phyloP scores from a whole-genome alignment of 2,888 invertebrate genomes.

The Thecophora atra region DNA sequence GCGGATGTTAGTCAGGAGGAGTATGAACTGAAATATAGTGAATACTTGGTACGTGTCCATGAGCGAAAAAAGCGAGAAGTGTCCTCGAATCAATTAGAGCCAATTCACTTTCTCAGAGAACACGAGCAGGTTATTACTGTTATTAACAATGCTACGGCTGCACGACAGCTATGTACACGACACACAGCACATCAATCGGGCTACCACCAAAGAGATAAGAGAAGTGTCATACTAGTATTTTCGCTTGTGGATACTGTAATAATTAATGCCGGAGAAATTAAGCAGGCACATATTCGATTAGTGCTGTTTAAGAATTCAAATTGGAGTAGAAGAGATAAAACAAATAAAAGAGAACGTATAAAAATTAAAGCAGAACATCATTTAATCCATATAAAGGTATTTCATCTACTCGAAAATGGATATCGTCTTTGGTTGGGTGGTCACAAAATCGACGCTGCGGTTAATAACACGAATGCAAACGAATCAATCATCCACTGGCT shows the following conservation, averaged over 20 bases:
- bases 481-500: constrained; percentile 69
- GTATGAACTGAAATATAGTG: constrained; percentile 71
- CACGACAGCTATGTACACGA: constrained; percentile 35
- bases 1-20: constrained; percentile 75
- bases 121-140: constrained; percentile 54
- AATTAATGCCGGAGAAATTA: constrained; percentile 52
- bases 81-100: constrained; percentile 20
- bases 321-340: constrained; percentile 44
- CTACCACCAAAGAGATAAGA: constrained; percentile 40
- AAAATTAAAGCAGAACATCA: constrained; percentile 39
- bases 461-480: constrained; percentile 46
- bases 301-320: constrained; percentile 57
- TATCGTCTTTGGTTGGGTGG: constrained; percentile 61
- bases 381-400: constrained; percentile 57
- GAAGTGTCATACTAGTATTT: constrained; percentile 51
- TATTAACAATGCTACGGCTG: constrained; percentile 47
- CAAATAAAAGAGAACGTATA: neutral
- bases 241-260: constrained; percentile 47
- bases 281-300: constrained; percentile 61
- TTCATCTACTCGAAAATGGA: constrained; percentile 53
- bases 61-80: constrained; percentile 53
- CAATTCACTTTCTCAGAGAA: constrained; percentile 26
- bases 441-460: constrained; percentile 60
- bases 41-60: constrained; percentile 68
- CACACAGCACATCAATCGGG: neutral